These are phyloP conservation scores for Garra rufa DNA, from an alignment of 2,113 vertebrate species.

Conservation along the genomic window DNA sequence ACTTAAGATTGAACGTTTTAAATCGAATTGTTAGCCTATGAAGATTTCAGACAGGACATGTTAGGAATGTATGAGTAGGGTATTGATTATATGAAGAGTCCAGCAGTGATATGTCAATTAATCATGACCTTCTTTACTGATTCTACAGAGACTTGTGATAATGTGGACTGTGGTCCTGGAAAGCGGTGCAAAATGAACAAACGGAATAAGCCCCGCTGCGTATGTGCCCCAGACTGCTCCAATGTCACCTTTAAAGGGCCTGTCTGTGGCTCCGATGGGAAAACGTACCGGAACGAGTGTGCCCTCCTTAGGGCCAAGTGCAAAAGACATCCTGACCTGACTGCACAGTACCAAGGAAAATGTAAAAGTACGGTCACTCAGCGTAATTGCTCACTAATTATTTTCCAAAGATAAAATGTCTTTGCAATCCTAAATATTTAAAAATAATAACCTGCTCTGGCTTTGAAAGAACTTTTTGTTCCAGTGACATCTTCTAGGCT, in stretches of 20 bases:
- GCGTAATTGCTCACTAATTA: not conserved
- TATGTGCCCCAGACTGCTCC: slow-evolving; percentile 89
- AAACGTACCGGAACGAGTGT: slow-evolving; percentile 88
- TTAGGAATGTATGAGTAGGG: not conserved
- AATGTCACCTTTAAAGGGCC: slow-evolving; percentile 87
- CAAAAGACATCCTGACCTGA: slow-evolving; percentile 85
- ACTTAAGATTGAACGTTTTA: not conserved
- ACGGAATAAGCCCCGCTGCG: slow-evolving; percentile 88
- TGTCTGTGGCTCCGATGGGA: slow-evolving; percentile 87
- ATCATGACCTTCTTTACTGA: not conserved
- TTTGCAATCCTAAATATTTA: not conserved
- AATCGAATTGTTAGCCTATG: not conserved
- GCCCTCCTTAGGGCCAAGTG: slow-evolving; percentile 87
- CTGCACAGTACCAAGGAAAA: slow-evolving; percentile 89
- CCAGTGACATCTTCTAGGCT: not conserved
- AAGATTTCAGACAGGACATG: slow-evolving; percentile 16
- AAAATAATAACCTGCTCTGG: not conserved
- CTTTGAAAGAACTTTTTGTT: not conserved
- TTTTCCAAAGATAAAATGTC: not conserved
- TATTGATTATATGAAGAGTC: too few species aligned
- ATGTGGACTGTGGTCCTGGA: slow-evolving; percentile 87
- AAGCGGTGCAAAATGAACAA: slow-evolving; percentile 91
- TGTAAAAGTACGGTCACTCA: slow-evolving; percentile 84
- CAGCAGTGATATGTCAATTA: not conserved
- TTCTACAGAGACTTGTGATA: slow-evolving; percentile 85